These are phyloP conservation scores for Synergus gifuensis DNA, from an alignment of 2,888 invertebrate species.

Conservation along the genomic window DNA sequence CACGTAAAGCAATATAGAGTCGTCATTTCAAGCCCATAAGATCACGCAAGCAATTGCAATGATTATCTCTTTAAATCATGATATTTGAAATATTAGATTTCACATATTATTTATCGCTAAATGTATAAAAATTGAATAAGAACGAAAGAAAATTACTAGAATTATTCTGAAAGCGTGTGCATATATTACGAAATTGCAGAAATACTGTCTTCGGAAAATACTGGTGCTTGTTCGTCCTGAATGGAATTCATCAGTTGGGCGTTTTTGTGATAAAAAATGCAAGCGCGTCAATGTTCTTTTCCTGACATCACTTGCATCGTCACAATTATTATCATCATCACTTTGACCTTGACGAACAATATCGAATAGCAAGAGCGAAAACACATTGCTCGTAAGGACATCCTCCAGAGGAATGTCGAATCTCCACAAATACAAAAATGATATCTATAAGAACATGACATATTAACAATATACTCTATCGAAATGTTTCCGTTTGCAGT, in stretches of 20 bases:
- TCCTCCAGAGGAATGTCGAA: neutral
- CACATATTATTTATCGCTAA: neutral
- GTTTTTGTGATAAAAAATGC: constrained; percentile 9
- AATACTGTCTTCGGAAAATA: neutral
- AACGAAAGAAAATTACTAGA: neutral
- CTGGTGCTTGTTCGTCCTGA: neutral
- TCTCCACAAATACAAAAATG: constrained; percentile 7
- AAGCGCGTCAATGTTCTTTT: constrained; percentile 3
- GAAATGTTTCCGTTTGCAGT: neutral
- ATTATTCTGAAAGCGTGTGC: neutral
- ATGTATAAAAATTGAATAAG: neutral
- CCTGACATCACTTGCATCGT: neutral
- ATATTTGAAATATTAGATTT: no score
- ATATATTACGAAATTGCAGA: neutral
- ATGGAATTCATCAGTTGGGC: constrained; percentile 18
- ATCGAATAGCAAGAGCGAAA: neutral
- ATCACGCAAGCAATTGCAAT: constrained; percentile 23
- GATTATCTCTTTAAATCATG: no score
- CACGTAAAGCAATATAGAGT: neutral
- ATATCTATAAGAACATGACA: neutral
- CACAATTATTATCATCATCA: neutral
- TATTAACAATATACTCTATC: neutral
- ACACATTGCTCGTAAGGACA: neutral
- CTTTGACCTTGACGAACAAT: neutral
- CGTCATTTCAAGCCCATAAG: constrained; percentile 1